These are phyloP conservation scores for Amitus sp. DNA, from an alignment of 2,888 invertebrate genomes.

Conservation along the genomic window DNA sequence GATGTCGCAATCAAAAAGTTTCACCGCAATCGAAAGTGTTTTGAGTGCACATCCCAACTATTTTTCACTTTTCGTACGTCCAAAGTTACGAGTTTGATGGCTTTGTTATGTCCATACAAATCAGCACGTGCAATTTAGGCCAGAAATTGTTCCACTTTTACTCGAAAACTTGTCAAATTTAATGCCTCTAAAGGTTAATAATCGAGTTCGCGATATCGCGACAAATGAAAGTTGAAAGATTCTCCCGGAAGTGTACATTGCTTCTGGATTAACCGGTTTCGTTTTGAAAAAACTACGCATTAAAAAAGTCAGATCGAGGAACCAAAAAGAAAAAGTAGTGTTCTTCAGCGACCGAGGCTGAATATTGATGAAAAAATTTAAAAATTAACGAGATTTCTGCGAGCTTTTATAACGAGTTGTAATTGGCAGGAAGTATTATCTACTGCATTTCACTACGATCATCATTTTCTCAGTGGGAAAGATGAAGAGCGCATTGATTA, in stretches of 20 bases:
- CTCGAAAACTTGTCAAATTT: not conserved
- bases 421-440: constrained; percentile 32
- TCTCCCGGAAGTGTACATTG: too few species aligned
- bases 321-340: too few species aligned
- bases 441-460: constrained; percentile 10
- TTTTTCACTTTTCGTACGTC: too few species aligned
- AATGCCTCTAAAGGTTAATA: too few species aligned
- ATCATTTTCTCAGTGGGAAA: constrained; percentile 17
- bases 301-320: not conserved
- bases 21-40: constrained; percentile 46
- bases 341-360: not conserved
- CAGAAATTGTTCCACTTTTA: too few species aligned
- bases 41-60: not conserved
- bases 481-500: constrained; percentile 42
- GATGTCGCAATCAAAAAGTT: constrained; percentile 40
- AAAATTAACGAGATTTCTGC: constrained; percentile 5
- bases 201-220: too few species aligned
- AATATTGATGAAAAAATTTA: constrained; percentile 1
- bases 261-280: too few species aligned
- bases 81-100: too few species aligned
- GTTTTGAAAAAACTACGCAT: not conserved
- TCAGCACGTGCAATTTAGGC: too few species aligned
- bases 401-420: constrained; percentile 6
- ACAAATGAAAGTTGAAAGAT: too few species aligned
- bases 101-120: too few species aligned